These are phyloP conservation scores for Drosophila teissieri DNA, from an alignment of 1,140 invertebrate species.

Conservation along the genomic window DNA sequence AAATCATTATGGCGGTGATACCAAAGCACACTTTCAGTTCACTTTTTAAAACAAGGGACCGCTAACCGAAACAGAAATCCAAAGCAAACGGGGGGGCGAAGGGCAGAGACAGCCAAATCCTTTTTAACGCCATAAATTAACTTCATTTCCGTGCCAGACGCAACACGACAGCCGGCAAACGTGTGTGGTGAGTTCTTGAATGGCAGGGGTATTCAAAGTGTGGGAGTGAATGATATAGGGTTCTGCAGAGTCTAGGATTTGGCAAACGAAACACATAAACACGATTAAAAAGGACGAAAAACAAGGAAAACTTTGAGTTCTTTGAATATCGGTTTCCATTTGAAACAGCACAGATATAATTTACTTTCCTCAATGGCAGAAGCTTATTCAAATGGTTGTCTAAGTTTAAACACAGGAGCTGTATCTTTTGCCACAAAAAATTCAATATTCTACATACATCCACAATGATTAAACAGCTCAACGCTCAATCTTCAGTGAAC, in stretches of 20 bases:
- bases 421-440: too few species aligned
- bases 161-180: constrained; percentile 72
- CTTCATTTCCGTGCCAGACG: constrained; percentile 81
- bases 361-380: background rate
- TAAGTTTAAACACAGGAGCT: too few species aligned
- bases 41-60: constrained; percentile 27
- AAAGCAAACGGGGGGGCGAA: constrained; percentile 44
- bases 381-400: too few species aligned
- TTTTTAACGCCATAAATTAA: constrained; percentile 82
- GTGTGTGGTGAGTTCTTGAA: constrained; percentile 54
- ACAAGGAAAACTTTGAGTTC: background rate
- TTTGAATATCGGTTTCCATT: background rate
- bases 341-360: background rate
- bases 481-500: background rate
- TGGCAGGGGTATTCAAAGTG: constrained; percentile 11
- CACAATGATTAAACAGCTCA: too few species aligned
- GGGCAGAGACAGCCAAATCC: constrained; percentile 66
- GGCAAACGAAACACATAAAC: background rate
- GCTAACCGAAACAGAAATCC: constrained; percentile 30
- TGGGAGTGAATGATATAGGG: constrained; percentile 14
- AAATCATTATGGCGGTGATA: constrained; percentile 77
- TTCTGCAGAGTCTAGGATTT: constrained; percentile 16
- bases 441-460: too few species aligned
- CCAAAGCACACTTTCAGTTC: constrained; percentile 36
- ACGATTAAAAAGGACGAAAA: background rate